These are phyloP conservation scores for Gnathonemus echidnorhynchus DNA, from an alignment of 2,113 vertebrate species.

Conservation along the genomic window DNA sequence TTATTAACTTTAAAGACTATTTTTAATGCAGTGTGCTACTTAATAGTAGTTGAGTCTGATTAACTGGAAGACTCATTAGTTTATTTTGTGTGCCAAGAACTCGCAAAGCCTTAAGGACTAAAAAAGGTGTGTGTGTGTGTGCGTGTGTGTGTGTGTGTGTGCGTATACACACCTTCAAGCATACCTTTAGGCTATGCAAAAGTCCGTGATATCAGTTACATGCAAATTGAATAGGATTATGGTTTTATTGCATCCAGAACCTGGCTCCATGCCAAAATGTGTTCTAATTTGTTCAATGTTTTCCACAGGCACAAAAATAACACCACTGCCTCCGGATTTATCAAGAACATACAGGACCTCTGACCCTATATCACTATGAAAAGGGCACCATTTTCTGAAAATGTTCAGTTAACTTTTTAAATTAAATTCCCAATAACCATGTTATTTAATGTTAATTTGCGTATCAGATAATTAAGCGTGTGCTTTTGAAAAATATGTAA, in stretches of 20 bases:
- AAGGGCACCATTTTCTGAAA: background rate
- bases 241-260: conserved; percentile 34
- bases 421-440: background rate
- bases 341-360: background rate
- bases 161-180: background rate
- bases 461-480: background rate
- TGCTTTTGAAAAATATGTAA: background rate
- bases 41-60: background rate
- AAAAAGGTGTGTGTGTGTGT: background rate
- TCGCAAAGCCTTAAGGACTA: background rate
- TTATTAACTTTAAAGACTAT: background rate
- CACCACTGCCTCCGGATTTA: background rate
- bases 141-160: background rate
- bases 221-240: conserved; percentile 32
- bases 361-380: background rate
- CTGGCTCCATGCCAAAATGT: conserved; percentile 33
- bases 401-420: background rate
- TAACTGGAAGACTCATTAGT: background rate
- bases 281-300: conserved; percentile 35
- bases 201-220: conserved; percentile 33
- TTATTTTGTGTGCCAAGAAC: background rate
- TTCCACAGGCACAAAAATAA: conserved; percentile 19
- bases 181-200: conserved; percentile 23
- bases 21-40: background rate
- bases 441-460: background rate